Conservation (phyloP, 2,888 invertebrate genomes). For the Polydesmus complanatus region DNA sequence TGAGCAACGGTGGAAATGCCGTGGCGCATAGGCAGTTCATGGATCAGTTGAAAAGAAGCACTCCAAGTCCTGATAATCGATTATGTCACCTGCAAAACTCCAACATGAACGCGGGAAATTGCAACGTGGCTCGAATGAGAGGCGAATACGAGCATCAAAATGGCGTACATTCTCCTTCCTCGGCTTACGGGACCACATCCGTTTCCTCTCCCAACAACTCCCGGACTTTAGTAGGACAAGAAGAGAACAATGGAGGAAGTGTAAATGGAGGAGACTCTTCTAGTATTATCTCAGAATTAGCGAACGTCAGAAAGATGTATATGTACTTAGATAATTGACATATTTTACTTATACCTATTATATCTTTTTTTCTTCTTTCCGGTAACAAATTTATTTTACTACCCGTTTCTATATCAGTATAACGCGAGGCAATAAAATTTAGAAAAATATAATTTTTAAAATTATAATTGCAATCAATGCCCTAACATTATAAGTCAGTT, state of each 20-base stretch:
- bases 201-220: conserved; percentile 1
- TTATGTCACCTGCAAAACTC: background rate
- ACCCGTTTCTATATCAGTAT: too few species aligned
- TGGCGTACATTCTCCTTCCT: background rate
- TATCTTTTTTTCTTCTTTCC: too few species aligned
- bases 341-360: too few species aligned
- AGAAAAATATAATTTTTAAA: too few species aligned
- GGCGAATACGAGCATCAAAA: background rate
- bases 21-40: background rate
- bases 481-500: too few species aligned
- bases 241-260: background rate
- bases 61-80: conserved; percentile 5
- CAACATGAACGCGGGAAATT: background rate
- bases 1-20: background rate
- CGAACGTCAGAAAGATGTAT: conserved; percentile 66
- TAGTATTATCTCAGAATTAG: conserved; percentile 36
- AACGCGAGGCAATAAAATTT: too few species aligned
- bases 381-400: too few species aligned
- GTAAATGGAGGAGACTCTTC: conserved; percentile 8
- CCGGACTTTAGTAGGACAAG: background rate
- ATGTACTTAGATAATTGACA: conserved; percentile 12
- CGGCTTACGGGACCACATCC: background rate
- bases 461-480: too few species aligned
- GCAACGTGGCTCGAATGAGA: background rate
- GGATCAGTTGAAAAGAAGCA: conserved; percentile 2